Evolutionary conservation across 2,888 invertebrate genomes (phyloP), one percentile per base, ranked within the genome.

Genomic region (Campopleginae sp.): DNA sequence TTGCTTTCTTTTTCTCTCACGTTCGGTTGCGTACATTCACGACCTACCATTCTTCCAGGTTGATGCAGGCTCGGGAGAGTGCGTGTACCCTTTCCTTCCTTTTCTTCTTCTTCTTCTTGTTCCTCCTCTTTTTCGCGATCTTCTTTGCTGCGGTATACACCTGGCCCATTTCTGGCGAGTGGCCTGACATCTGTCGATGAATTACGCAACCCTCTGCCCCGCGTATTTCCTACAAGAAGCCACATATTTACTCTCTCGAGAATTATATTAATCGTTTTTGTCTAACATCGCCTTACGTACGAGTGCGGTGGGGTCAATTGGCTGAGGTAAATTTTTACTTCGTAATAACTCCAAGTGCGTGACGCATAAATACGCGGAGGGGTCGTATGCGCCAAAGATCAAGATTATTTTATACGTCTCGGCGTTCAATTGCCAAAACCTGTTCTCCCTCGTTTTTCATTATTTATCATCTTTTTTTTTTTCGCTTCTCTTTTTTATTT

Each of bases 101-200:
- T 58, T 70, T 85, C 68, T 85, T 79, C 23, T 27, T 14, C 58
- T 63, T 68, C 51, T 58, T 61, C 46, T 33, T 76, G 58, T 31
- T 80, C 48, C 42, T 23, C 65, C 65, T 46, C 54, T 70, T 84
- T 70, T 84, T 78, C 70, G 27, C n/a, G 19, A 46, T 66, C 23
- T 66, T 23, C 54, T 48, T 61, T n/a, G 74, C 72, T 27, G 12
- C n/a, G 14, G 12, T 19, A 31, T 51, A 23, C 71, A 82, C 76
- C 82, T 83, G 83, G 79, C 81, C 72, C 74, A 54, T 85, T 78
- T 77, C 72, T 80, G 71, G 72, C 70, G 66, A 54, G 75, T 61
- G 84, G 75, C 77, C 78, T 63, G 86, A 86, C 88, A 88, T 87
- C 87, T 87, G 86, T 85, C 85, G 85, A 70, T 58, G 80, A 38